These are phyloP conservation scores for Harpagoxenus sublaevis DNA, from an alignment of 2,888 invertebrate genomes.

Conservation along the genomic window DNA sequence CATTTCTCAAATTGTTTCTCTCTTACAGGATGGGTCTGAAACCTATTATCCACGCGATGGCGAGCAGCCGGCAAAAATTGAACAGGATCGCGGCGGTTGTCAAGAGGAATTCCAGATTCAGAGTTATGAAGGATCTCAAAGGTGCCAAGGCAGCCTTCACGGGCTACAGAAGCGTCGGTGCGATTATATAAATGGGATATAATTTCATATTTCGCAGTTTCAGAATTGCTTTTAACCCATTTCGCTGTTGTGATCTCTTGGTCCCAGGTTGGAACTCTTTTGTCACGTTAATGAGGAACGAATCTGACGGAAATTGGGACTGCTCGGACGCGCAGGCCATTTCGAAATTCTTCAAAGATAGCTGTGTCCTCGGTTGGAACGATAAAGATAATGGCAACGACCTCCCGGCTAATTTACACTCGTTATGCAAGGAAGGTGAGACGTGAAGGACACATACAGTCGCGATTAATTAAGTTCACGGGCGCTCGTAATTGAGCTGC, in stretches of 20 bases:
- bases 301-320: slow-evolving; percentile 60
- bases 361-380: slow-evolving; percentile 87
- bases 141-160: slow-evolving; percentile 94
- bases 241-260: not conserved
- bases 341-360: slow-evolving; percentile 90
- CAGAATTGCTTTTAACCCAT: slow-evolving; percentile 15
- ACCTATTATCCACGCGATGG: slow-evolving; percentile 89
- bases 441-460: not conserved
- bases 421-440: slow-evolving; percentile 73
- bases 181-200: slow-evolving; percentile 8
- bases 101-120: slow-evolving; percentile 88
- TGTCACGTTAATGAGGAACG: slow-evolving; percentile 76
- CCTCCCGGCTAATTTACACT: slow-evolving; percentile 74
- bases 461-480: not conserved
- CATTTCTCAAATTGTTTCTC: slow-evolving; percentile 30
- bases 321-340: slow-evolving; percentile 84
- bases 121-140: slow-evolving; percentile 89
- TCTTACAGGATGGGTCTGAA: slow-evolving; percentile 87
- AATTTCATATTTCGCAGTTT: slow-evolving; percentile 5
- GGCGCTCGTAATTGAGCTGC: not conserved
- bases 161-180: slow-evolving; percentile 91
- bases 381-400: slow-evolving; percentile 43
- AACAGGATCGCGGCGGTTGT: slow-evolving; percentile 91
- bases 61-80: slow-evolving; percentile 87
- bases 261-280: slow-evolving; percentile 83